phyloP scores from a whole-genome alignment of 2,888 invertebrate genomes.

The Calliopum simillimum region DNA sequence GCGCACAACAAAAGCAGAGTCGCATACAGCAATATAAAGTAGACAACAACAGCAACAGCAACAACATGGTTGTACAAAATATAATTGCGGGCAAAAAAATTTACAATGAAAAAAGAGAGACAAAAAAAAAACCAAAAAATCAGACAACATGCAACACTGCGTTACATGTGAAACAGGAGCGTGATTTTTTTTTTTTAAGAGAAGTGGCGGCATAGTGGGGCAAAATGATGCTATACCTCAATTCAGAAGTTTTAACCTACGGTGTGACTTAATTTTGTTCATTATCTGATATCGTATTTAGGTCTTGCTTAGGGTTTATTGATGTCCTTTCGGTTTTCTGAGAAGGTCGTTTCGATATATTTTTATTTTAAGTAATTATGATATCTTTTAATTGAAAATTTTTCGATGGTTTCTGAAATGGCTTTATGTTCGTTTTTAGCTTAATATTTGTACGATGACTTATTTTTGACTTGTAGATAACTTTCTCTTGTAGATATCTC shows the following conservation, averaged over 20 bases:
- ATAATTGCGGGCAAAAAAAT: too few species aligned
- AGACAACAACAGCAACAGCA: neutral
- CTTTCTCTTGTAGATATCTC: too few species aligned
- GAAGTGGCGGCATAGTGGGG: neutral
- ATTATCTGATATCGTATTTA: too few species aligned
- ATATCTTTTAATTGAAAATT: too few species aligned
- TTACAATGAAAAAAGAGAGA: neutral
- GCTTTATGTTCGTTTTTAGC: too few species aligned
- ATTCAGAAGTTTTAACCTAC: neutral
- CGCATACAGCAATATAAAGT: neutral
- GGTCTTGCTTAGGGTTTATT: too few species aligned
- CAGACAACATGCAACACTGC: constrained; percentile 11
- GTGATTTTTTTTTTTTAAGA: neutral
- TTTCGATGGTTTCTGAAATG: too few species aligned
- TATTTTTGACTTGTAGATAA: too few species aligned
- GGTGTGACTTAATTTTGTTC: neutral
- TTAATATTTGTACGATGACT: too few species aligned
- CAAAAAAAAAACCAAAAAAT: neutral
- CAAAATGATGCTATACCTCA: neutral
- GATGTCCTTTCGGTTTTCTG: too few species aligned
- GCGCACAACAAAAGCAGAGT: neutral
- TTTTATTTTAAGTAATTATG: too few species aligned
- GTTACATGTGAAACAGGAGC: neutral
- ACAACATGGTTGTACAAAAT: neutral
- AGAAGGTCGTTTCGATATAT: too few species aligned